phyloP scores from a whole-genome alignment of 2,797 vertebrate genomes.

The Syngnathus rostellatus region DNA sequence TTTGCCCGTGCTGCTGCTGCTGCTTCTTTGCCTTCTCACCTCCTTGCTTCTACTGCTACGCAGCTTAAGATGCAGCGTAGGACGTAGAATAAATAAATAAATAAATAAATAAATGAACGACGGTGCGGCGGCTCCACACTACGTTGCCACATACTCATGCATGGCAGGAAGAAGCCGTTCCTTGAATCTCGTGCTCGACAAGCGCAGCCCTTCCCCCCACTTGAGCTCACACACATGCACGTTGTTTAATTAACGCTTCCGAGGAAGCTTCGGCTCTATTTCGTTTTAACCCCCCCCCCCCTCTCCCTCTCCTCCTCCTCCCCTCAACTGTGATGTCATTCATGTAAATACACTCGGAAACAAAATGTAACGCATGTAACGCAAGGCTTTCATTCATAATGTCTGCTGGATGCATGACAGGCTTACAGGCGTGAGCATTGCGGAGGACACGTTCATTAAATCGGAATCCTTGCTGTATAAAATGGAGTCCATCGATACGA shows the following conservation, averaged over 20 bases:
- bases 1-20: slow-evolving; percentile 45
- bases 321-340: slow-evolving; percentile 40
- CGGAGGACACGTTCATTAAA: slow-evolving; percentile 14
- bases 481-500: slow-evolving; percentile 20
- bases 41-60: slow-evolving; percentile 28
- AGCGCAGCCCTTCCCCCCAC: slow-evolving; percentile 66
- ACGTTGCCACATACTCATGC: slow-evolving; percentile 56
- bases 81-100: too few species aligned
- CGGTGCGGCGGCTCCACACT: slow-evolving; percentile 12
- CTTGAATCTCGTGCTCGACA: slow-evolving; percentile 65
- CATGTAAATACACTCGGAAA: slow-evolving; percentile 37
- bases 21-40: slow-evolving; percentile 28
- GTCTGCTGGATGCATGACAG: slow-evolving; percentile 20
- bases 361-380: slow-evolving; percentile 30
- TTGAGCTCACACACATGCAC: slow-evolving; percentile 55
- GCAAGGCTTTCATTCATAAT: slow-evolving; percentile 37
- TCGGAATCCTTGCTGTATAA: slow-evolving; percentile 15
- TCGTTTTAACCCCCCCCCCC: slow-evolving; percentile 26
- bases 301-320: slow-evolving; percentile 17
- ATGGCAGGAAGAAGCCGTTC: slow-evolving; percentile 47
- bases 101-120: slow-evolving; percentile 3
- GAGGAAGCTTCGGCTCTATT: slow-evolving; percentile 10
- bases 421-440: not conserved
- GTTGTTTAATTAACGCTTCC: slow-evolving; percentile 68
- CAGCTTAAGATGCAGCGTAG: slow-evolving; percentile 42